These are phyloP conservation scores for Cylindroiulus punctatus DNA, from an alignment of 2,888 invertebrate genomes.

Conservation along the genomic window DNA sequence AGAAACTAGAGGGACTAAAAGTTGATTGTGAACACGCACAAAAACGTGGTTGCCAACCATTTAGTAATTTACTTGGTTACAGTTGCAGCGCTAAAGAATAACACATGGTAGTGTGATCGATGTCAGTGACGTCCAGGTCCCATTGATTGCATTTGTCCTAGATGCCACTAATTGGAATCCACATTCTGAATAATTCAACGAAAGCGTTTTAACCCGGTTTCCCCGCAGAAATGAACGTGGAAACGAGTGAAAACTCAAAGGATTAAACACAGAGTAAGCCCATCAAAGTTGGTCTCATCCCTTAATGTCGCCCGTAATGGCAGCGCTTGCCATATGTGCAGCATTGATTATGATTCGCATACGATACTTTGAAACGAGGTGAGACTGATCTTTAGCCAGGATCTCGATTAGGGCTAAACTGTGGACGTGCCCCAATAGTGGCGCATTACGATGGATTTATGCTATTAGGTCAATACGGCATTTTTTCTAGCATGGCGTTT, in stretches of 20 bases:
- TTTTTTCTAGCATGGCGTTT: background rate
- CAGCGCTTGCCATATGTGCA: background rate
- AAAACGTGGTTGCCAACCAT: background rate
- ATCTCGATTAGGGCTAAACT: slow-evolving; percentile 6
- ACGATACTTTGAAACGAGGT: background rate
- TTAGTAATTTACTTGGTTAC: background rate
- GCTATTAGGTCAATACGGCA: background rate
- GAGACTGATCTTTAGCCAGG: background rate
- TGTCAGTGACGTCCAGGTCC: slow-evolving; percentile 37
- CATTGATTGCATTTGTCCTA: slow-evolving; percentile 40
- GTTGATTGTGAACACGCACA: background rate
- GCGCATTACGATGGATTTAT: background rate
- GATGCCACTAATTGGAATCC: slow-evolving; percentile 8
- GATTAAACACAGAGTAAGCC: slow-evolving; percentile 4
- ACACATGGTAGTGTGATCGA: slow-evolving; percentile 16
- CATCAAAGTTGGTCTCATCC: background rate
- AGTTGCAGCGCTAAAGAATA: slow-evolving; percentile 13
- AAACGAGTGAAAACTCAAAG: slow-evolving; percentile 1
- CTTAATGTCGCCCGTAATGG: background rate
- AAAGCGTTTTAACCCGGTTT: background rate
- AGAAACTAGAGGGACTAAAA: background rate
- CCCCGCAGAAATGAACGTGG: background rate
- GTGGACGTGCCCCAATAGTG: background rate
- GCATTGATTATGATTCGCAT: background rate
- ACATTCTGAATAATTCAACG: slow-evolving; percentile 33